Conservation (phyloP, 2,113 vertebrate species). For the Bujurquina vittata region DNA sequence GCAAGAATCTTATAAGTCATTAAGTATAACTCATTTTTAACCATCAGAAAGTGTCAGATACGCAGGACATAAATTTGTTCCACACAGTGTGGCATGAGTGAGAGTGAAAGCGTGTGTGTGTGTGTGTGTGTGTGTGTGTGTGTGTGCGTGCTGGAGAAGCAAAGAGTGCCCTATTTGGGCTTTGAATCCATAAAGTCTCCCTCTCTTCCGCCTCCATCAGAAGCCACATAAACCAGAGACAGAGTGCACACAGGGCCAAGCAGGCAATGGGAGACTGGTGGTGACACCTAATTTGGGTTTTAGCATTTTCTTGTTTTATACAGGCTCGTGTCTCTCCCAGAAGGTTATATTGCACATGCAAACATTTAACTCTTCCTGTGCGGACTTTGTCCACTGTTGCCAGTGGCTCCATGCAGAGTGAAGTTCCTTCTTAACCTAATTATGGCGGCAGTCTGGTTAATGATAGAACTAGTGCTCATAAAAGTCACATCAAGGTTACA, state of each 20-base stretch:
- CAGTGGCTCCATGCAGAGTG: not conserved
- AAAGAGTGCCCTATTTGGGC: conserved; percentile 20
- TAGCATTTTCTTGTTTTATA: conserved; percentile 3
- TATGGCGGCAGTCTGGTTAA: conserved; percentile 4
- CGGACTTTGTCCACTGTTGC: conserved; percentile 27
- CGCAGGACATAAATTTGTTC: conserved; percentile 52
- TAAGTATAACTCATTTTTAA: conserved; percentile 58
- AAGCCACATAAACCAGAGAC: not conserved
- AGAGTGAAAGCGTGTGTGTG: not conserved
- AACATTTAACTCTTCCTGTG: conserved; percentile 3
- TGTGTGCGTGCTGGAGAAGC: not conserved
- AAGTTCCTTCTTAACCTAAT: not conserved
- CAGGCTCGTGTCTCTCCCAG: not conserved
- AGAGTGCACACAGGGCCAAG: conserved; percentile 11
- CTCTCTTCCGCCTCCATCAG: not conserved
- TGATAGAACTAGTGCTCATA: not conserved
- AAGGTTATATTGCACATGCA: conserved; percentile 1
- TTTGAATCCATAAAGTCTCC: conserved; percentile 40
- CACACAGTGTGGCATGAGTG: conserved; percentile 10
- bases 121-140: not conserved
- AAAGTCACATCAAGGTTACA: not conserved
- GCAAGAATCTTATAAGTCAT: conserved; percentile 50
- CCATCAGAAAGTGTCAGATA: conserved; percentile 54
- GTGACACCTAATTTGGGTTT: conserved; percentile 20
- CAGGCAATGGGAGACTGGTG: not conserved